phyloP scores from a whole-genome alignment of 1,140 invertebrate species.

The Hypsibius dujardini region DNA sequence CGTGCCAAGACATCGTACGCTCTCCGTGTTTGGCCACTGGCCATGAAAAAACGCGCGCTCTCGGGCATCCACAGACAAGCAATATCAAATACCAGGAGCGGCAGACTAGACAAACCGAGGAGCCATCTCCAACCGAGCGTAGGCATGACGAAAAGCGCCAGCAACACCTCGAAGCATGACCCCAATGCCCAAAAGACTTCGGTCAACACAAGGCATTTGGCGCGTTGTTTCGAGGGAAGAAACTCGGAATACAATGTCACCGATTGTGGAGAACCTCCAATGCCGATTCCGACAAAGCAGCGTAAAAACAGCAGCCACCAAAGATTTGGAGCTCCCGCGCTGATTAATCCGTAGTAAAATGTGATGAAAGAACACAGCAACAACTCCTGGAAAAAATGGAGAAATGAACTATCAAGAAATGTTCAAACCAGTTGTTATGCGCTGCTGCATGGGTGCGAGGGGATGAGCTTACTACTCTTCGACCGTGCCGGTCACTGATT shows the following conservation, averaged over 20 bases:
- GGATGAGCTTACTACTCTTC: constrained; percentile 62
- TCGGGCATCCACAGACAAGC: constrained; percentile 70
- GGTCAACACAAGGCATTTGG: constrained; percentile 77
- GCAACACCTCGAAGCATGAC: constrained; percentile 70
- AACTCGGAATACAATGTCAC: constrained; percentile 92
- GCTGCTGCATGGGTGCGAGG: no score
- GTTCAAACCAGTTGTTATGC: no score
- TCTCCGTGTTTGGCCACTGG: constrained; percentile 62
- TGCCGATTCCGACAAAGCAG: constrained; percentile 80
- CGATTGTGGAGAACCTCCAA: constrained; percentile 90
- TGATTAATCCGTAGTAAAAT: constrained; percentile 75
- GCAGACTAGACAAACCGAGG: constrained; percentile 64
- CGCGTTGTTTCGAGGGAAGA: constrained; percentile 72
- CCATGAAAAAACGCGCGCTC: constrained; percentile 69
- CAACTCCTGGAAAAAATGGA: constrained; percentile 56
- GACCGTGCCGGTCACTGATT: constrained; percentile 77
- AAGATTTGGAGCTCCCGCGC: constrained; percentile 73
- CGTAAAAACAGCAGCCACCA: constrained; percentile 71
- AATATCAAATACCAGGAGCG: constrained; percentile 55
- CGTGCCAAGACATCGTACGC: constrained; percentile 62
- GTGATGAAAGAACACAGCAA: constrained; percentile 67
- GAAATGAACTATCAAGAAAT: no score
- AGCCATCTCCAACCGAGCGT: constrained; percentile 77
- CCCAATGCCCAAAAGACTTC: constrained; percentile 93
- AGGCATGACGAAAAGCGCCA: constrained; percentile 78